phyloP scores from a whole-genome alignment of 2,888 invertebrate genomes.

The Ditula angustiorana region DNA sequence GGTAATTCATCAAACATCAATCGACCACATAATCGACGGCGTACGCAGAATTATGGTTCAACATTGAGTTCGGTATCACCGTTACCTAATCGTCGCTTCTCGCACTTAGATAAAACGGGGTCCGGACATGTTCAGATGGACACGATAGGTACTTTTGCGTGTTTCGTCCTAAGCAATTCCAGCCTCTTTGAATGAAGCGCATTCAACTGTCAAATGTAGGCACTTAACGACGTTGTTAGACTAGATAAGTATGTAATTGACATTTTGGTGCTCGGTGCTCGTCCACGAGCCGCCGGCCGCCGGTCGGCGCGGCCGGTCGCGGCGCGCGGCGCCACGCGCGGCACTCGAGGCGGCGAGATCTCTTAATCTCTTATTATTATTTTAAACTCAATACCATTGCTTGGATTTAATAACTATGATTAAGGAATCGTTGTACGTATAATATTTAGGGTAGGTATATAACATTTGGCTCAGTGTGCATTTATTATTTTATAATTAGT shows the following conservation, averaged over 20 bases:
- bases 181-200: no score
- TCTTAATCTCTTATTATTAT: slow-evolving; percentile 42
- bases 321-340: background rate
- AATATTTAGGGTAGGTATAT: slow-evolving; percentile 22
- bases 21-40: no score
- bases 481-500: slow-evolving; percentile 55
- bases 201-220: slow-evolving; percentile 31
- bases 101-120: no score
- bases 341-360: slow-evolving; percentile 47
- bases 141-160: no score
- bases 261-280: slow-evolving; percentile 13
- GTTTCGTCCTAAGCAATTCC: no score
- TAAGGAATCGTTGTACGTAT: slow-evolving; percentile 26
- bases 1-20: no score
- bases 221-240: slow-evolving; percentile 11
- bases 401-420: slow-evolving; percentile 29
- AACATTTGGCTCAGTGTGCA: slow-evolving; percentile 59
- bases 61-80: no score
- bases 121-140: no score
- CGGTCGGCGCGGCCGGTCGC: no score
- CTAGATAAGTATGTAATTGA: slow-evolving; percentile 8
- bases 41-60: no score
- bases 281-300: background rate
- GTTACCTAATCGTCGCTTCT: no score
- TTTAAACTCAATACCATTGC: slow-evolving; percentile 37